phyloP scores from a whole-genome alignment of 2,797 vertebrate species.

The Apogon talboti region DNA sequence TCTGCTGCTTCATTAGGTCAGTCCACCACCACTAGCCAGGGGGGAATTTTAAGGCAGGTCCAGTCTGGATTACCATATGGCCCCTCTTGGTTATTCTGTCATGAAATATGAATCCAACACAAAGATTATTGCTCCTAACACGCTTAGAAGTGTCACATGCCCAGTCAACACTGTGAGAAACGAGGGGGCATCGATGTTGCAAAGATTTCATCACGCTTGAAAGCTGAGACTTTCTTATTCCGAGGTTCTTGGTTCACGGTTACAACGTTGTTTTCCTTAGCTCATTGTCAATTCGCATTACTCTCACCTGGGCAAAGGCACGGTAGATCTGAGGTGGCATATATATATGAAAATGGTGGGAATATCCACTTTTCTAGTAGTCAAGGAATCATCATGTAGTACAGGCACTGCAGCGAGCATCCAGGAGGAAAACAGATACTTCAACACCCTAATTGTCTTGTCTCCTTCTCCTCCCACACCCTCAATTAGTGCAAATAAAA shows the following conservation, averaged over 20 bases:
- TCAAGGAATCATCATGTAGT: neutral
- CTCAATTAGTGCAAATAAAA: constrained; percentile 48
- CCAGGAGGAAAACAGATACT: constrained; percentile 9
- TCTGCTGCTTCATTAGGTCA: constrained; percentile 79
- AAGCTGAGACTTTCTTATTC: constrained; percentile 29
- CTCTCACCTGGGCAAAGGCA: constrained; percentile 18
- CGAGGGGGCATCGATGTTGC: constrained; percentile 50
- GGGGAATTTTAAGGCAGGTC: constrained; percentile 69
- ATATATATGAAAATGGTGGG: constrained; percentile 18
- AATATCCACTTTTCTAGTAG: constrained; percentile 7
- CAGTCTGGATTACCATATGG: constrained; percentile 78
- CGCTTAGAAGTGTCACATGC: constrained; percentile 57
- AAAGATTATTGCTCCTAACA: constrained; percentile 44
- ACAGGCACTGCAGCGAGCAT: constrained; percentile 3
- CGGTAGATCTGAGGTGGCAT: constrained; percentile 9
- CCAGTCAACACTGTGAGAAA: constrained; percentile 22
- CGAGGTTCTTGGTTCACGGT: constrained; percentile 2
- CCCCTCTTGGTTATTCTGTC: constrained; percentile 66
- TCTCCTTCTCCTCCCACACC: constrained; percentile 40
- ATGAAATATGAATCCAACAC: constrained; percentile 73
- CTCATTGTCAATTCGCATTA: constrained; percentile 23
- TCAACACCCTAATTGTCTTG: constrained; percentile 34
- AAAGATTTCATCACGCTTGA: constrained; percentile 74
- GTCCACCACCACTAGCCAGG: constrained; percentile 60
- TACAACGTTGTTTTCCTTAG: constrained; percentile 53